Conservation (phyloP, 2,797 vertebrate genomes). For the Octomys mimax region DNA sequence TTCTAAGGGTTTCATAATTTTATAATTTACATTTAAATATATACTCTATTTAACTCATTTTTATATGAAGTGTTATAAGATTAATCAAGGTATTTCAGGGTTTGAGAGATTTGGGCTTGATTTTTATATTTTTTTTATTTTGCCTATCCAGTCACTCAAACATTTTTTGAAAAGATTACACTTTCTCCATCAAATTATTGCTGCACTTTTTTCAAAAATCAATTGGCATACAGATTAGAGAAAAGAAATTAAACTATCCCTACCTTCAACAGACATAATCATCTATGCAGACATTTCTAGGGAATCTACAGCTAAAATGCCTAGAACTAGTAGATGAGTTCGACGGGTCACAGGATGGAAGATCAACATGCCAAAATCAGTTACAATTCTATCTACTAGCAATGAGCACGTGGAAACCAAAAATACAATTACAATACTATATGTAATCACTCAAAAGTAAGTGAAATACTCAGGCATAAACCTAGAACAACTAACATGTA, state of each 20-base stretch:
- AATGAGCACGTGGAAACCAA: slow-evolving; percentile 20
- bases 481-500: neutral
- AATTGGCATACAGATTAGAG: neutral
- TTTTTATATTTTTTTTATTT: neutral
- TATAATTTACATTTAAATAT: slow-evolving; percentile 45
- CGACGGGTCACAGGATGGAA: neutral
- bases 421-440: slow-evolving; percentile 1
- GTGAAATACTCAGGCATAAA: neutral
- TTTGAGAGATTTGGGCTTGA: neutral
- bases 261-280: neutral
- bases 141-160: neutral
- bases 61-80: neutral
- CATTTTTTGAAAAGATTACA: neutral
- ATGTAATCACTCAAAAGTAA: slow-evolving; percentile 21
- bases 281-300: slow-evolving; percentile 23
- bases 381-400: neutral
- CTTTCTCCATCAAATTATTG: slow-evolving; percentile 28
- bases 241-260: slow-evolving; percentile 21
- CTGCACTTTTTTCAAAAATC: slow-evolving; percentile 4
- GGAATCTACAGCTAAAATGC: slow-evolving; percentile 17
- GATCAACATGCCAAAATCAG: neutral
- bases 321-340: slow-evolving; percentile 11
- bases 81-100: neutral
- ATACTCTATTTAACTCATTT: slow-evolving; percentile 9
- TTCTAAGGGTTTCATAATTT: slow-evolving; percentile 11